phyloP scores from a whole-genome alignment of 2,888 invertebrate genomes.

The Bombylius major region DNA sequence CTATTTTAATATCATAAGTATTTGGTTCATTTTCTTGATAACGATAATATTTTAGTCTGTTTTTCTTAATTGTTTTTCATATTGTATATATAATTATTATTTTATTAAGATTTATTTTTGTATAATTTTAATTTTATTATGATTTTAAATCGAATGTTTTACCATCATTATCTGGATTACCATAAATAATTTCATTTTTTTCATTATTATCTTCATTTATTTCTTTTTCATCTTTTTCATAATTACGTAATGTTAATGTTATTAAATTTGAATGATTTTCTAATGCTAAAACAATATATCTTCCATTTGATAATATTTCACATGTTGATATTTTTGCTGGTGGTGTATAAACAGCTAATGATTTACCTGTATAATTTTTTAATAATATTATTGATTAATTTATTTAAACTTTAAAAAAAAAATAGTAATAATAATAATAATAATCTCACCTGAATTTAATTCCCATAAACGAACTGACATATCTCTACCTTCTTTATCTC shows the following conservation, averaged over 20 bases:
- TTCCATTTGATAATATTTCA: slow-evolving; percentile 62
- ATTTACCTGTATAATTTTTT: slow-evolving; percentile 46
- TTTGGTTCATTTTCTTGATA: no score
- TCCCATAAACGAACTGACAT: slow-evolving; percentile 71
- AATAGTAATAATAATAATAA: no score
- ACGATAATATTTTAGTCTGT: no score
- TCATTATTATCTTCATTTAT: slow-evolving; percentile 23
- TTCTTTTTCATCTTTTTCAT: slow-evolving; percentile 14
- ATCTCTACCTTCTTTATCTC: slow-evolving; percentile 58
- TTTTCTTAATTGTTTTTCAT: no score
- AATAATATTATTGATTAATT: no score
- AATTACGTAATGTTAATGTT: slow-evolving; percentile 46
- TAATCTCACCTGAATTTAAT: slow-evolving; percentile 51
- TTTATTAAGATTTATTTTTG: no score
- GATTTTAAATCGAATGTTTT: slow-evolving; percentile 42
- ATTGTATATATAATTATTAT: no score
- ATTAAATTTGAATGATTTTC: slow-evolving; percentile 52
- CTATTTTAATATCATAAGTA: no score
- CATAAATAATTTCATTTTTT: slow-evolving; percentile 33
- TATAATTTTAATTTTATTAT: no score
- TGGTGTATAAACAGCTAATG: slow-evolving; percentile 68
- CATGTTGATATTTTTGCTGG: slow-evolving; percentile 60
- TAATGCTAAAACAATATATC: slow-evolving; percentile 54
- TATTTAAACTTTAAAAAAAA: no score
- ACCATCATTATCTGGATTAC: slow-evolving; percentile 44